A percentile compares a stretch with the other conserved stretches of the same genome.
Conservation (phyloP, 2,888 invertebrate species). For the Beris morrisii region DNA sequence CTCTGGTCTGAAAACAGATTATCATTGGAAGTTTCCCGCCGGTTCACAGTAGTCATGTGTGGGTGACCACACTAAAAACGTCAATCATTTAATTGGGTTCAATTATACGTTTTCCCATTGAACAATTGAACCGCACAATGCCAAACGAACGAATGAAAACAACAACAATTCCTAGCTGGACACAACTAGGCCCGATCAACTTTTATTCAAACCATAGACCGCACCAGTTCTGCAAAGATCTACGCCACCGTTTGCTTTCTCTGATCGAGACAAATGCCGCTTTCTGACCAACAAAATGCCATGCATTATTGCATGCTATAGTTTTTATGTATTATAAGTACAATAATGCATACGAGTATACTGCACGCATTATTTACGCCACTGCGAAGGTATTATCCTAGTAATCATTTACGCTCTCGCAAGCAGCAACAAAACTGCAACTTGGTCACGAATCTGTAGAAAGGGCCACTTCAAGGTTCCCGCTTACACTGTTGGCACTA, state of each 20-base stretch:
- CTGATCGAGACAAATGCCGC: constrained; percentile 7
- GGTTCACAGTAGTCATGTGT: constrained; percentile 29
- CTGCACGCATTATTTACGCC: constrained; percentile 7
- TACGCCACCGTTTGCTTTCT: too few species aligned
- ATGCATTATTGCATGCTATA: constrained; percentile 4
- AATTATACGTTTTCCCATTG: constrained; percentile 44
- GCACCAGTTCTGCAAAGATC: too few species aligned
- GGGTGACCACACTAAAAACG: constrained; percentile 47
- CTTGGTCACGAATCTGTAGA: background rate
- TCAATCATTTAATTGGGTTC: constrained; percentile 56
- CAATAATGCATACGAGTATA: too few species aligned
- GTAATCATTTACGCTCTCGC: constrained; percentile 25
- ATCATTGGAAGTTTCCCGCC: constrained; percentile 21
- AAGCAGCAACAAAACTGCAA: constrained; percentile 21
- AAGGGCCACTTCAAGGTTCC: background rate
- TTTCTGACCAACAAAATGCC: too few species aligned
- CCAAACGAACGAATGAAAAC: background rate
- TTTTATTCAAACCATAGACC: too few species aligned
- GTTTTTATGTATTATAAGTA: background rate
- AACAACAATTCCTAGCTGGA: too few species aligned
- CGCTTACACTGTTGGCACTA: background rate
- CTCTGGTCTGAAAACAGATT: constrained; percentile 10
- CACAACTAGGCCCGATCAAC: too few species aligned
- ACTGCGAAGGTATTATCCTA: constrained; percentile 9
- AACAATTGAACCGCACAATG: background rate